Conservation (phyloP, 2,888 invertebrate genomes). For the Nephrocerus scutellatus region DNA sequence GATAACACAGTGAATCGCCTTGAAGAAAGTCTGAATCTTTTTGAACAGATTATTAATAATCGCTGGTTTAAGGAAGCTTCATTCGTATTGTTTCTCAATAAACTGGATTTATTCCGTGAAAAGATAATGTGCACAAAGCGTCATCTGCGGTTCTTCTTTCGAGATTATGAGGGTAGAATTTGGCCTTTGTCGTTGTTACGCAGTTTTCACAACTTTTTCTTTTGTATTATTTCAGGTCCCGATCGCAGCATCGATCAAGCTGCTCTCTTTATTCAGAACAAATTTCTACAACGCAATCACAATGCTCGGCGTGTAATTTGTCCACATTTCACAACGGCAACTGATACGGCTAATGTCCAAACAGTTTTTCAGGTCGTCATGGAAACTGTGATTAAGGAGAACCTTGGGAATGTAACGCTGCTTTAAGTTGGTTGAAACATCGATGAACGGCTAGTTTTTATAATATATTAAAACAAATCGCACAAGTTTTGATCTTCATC, state of each 20-base stretch:
- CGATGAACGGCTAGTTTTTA: no score
- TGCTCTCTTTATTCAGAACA: constrained; percentile 57
- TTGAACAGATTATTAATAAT: constrained; percentile 59
- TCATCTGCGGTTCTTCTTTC: constrained; percentile 55
- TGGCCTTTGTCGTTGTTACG: constrained; percentile 7
- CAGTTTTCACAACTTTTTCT: background rate
- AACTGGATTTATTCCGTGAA: constrained; percentile 59
- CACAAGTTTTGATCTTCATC: no score
- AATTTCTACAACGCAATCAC: constrained; percentile 53
- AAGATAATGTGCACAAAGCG: constrained; percentile 58
- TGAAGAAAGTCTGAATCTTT: constrained; percentile 58
- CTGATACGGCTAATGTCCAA: constrained; percentile 60
- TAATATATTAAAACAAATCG: no score
- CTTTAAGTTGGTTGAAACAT: no score
- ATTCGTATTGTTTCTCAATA: constrained; percentile 59
- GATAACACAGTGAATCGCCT: constrained; percentile 57
- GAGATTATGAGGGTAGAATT: constrained; percentile 55
- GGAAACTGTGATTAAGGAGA: constrained; percentile 59
- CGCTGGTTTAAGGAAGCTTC: constrained; percentile 57
- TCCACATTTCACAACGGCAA: constrained; percentile 62
- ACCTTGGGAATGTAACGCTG: constrained; percentile 53
- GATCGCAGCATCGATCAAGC: constrained; percentile 58
- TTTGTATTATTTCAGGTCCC: constrained; percentile 46
- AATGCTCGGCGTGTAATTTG: constrained; percentile 55
- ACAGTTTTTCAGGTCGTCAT: constrained; percentile 60